These are phyloP conservation scores for Tragelaphus buxtoni DNA, from an alignment of 2,113 vertebrate species.

Conservation along the genomic window DNA sequence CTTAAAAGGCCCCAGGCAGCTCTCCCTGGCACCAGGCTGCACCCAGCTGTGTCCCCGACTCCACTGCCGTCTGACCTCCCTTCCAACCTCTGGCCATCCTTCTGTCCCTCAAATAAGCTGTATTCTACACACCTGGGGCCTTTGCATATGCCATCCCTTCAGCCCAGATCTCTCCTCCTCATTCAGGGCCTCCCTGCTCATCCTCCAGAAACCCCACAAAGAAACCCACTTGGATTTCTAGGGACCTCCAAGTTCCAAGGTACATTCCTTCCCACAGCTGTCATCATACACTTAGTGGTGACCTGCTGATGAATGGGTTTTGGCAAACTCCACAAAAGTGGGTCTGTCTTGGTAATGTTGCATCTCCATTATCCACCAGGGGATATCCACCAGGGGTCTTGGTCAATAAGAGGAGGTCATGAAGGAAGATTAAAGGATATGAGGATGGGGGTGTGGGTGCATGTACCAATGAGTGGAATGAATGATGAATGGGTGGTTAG, in stretches of 20 bases:
- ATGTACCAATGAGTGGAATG: not conserved
- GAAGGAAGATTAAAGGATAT: not conserved
- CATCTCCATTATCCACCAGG: not conserved
- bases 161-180: not conserved
- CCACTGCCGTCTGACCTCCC: not conserved
- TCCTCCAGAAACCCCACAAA: not conserved
- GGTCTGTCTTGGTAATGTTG: not conserved
- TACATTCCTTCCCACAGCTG: not conserved
- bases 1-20: not conserved
- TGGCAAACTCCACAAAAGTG: not conserved
- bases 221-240: not conserved
- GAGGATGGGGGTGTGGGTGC: not conserved
- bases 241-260: not conserved
- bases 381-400: not conserved
- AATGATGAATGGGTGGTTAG: not conserved
- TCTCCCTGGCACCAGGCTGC: not conserved
- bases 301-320: not conserved
- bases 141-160: not conserved
- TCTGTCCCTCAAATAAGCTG: not conserved
- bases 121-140: not conserved
- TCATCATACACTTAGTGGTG: not conserved
- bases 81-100: not conserved
- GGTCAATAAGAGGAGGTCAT: not conserved
- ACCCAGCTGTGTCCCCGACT: not conserved
- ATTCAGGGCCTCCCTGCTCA: not conserved